Evolutionary conservation across 2,888 invertebrate species (phyloP).

Genomic region (Linnaemya tessellans): DNA sequence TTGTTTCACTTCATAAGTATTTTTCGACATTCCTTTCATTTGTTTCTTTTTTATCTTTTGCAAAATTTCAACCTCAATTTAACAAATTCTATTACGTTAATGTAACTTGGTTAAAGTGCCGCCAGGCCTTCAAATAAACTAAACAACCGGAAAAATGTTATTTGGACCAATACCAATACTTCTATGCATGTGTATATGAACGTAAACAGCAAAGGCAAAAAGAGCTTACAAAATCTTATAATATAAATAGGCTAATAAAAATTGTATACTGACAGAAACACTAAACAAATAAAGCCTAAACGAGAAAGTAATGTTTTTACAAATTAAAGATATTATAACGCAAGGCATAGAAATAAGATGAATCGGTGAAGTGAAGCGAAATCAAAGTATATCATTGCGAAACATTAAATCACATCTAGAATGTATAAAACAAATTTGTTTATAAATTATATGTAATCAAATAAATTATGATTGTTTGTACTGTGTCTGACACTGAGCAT

Average conservation of each 20-base stretch:
- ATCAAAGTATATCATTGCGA: too few species aligned
- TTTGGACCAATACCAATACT: slow-evolving; percentile 78
- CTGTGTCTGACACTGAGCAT: too few species aligned
- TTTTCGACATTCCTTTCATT: slow-evolving; percentile 30
- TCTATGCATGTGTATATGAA: slow-evolving; percentile 65
- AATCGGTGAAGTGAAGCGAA: too few species aligned
- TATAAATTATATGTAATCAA: too few species aligned
- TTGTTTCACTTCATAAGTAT: slow-evolving; percentile 21
- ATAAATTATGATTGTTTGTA: too few species aligned
- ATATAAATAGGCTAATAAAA: slow-evolving; percentile 21
- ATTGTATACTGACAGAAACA: neutral
- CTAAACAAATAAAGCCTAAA: neutral
- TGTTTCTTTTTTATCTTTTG: slow-evolving; percentile 18
- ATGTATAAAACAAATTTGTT: too few species aligned
- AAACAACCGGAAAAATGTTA: slow-evolving; percentile 64
- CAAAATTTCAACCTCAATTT: slow-evolving; percentile 81
- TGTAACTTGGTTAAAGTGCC: slow-evolving; percentile 73
- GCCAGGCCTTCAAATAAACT: slow-evolving; percentile 53
- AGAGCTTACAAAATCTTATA: slow-evolving; percentile 52
- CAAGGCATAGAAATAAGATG: too few species aligned
- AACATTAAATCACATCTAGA: too few species aligned
- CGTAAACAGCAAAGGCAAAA: slow-evolving; percentile 51
- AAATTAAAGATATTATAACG: neutral
- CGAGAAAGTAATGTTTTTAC: neutral
- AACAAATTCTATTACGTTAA: slow-evolving; percentile 82